A percentile compares a stretch with the other conserved stretches of the same genome.
phyloP scores from a whole-genome alignment of 2,888 invertebrate genomes.

The Neocrepidodera transversa region DNA sequence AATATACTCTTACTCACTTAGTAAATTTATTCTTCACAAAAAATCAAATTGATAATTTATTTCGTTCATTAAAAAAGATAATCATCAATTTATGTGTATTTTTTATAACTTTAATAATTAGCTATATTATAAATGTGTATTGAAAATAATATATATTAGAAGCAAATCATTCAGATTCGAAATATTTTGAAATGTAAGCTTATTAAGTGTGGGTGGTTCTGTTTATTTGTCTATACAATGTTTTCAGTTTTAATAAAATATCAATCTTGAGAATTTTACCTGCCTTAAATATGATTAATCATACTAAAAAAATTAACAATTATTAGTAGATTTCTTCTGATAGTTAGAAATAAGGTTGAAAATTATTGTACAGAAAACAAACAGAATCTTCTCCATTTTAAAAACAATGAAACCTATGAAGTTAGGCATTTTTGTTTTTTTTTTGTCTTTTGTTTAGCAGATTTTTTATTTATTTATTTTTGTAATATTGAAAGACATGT shows the following conservation, averaged over 20 bases:
- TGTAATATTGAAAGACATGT: conserved; percentile 14
- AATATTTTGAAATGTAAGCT: conserved; percentile 12
- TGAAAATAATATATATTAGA: conserved; percentile 2
- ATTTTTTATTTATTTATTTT: conserved; percentile 22
- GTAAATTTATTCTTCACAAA: conserved; percentile 5
- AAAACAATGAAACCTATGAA: neutral
- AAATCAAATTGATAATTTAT: neutral
- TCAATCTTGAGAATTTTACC: too few relatives aligned
- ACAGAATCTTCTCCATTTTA: neutral
- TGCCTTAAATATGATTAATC: too few relatives aligned
- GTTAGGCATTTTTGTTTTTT: neutral
- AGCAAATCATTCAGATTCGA: conserved; percentile 9
- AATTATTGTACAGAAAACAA: too few relatives aligned
- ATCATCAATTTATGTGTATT: conserved; percentile 12
- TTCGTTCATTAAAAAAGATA: conserved; percentile 8
- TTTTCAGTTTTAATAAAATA: too few relatives aligned
- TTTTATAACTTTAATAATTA: conserved; percentile 20
- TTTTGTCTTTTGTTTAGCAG: conserved; percentile 10
- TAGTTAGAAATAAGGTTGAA: too few relatives aligned
- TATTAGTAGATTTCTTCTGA: too few relatives aligned
- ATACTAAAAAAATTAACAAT: too few relatives aligned
- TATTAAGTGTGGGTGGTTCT: too few relatives aligned
- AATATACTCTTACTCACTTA: conserved; percentile 5
- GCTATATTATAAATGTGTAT: conserved; percentile 16
- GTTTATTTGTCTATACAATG: too few relatives aligned